These are phyloP conservation scores for Nannospalax galili DNA, from an alignment of 2,113 vertebrate species.

Conservation along the genomic window DNA sequence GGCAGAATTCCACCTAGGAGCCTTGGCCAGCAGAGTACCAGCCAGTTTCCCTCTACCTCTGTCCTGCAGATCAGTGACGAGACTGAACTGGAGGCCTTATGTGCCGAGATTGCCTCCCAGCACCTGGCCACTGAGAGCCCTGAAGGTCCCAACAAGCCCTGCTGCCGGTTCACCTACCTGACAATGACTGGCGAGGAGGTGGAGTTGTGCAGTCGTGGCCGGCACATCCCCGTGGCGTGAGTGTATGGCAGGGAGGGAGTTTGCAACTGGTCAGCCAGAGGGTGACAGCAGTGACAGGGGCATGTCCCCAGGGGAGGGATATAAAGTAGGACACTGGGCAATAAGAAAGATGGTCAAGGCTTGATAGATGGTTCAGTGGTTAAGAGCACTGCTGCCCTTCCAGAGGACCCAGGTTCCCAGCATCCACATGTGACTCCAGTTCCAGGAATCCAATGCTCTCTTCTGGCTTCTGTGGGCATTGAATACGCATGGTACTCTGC, in stretches of 20 bases:
- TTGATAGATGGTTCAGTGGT: no score
- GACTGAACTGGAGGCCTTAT: conserved; percentile 93
- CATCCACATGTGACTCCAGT: no score
- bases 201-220: conserved; percentile 94
- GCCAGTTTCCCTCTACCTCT: not conserved
- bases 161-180: conserved; percentile 96
- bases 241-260: conserved; percentile 41
- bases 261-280: not conserved
- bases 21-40: not conserved
- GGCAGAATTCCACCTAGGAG: rapidly evolving
- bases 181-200: conserved; percentile 96
- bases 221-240: conserved; percentile 93
- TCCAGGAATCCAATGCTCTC: no score
- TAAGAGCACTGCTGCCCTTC: no score
- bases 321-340: rapidly evolving
- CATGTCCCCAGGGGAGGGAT: not conserved
- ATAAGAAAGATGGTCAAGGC: not conserved
- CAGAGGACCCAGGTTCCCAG: no score
- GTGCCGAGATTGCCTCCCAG: conserved; percentile 96
- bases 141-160: conserved; percentile 93
- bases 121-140: conserved; percentile 95
- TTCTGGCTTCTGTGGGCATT: no score
- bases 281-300: rapidly evolving
- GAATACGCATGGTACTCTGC: no score
- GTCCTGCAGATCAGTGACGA: conserved; percentile 91